These are phyloP conservation scores for Leucoptera coffeella DNA, from an alignment of 2,888 invertebrate genomes.

Conservation along the genomic window DNA sequence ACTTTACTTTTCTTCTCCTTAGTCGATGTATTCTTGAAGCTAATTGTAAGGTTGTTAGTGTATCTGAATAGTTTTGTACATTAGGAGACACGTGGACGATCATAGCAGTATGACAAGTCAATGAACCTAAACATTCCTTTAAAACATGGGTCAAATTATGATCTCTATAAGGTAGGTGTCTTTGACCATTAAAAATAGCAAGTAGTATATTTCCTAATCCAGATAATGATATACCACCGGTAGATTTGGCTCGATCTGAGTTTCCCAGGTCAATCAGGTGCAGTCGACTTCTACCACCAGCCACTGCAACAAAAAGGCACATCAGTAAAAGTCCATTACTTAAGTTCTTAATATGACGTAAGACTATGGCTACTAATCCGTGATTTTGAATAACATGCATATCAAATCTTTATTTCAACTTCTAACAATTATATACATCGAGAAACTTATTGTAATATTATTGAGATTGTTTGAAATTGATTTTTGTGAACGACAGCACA, in stretches of 20 bases:
- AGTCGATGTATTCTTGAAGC: conserved; percentile 92
- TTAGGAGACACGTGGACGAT: conserved; percentile 90
- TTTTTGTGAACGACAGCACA: too few species aligned
- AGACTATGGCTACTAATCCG: too few species aligned
- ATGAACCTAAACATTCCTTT: conserved; percentile 88
- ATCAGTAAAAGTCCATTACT: too few species aligned
- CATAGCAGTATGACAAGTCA: conserved; percentile 93
- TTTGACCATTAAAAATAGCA: conserved; percentile 94
- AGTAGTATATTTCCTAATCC: conserved; percentile 92
- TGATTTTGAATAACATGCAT: too few species aligned
- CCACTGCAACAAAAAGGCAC: too few species aligned
- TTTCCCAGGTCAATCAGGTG: conserved; percentile 95
- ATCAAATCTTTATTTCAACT: too few species aligned
- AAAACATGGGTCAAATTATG: conserved; percentile 91
- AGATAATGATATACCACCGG: conserved; percentile 85
- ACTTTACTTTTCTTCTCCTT: conserved; percentile 79
- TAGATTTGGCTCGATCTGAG: conserved; percentile 84
- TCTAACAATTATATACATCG: too few species aligned
- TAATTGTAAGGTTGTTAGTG: conserved; percentile 89
- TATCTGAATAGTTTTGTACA: conserved; percentile 84
- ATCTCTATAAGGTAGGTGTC: conserved; percentile 93
- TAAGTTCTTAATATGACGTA: too few species aligned
- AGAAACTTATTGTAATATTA: too few species aligned
- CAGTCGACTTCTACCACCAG: conserved; percentile 91
- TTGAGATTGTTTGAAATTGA: too few species aligned